Base-by-base conservation (phyloP, 1,140 invertebrate species). In the Macrotrachela quadricornifera region DNA sequence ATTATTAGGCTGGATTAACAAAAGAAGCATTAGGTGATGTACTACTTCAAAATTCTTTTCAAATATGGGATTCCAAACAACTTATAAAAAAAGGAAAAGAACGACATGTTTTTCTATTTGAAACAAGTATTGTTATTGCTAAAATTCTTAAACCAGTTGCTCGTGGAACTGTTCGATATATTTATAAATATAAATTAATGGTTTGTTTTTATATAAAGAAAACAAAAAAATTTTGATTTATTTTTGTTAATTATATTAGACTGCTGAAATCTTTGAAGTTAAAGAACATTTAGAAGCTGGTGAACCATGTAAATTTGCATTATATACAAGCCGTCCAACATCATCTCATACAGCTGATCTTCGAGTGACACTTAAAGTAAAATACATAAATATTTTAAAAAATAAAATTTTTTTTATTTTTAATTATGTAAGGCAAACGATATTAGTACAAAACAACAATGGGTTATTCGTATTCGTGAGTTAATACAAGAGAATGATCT, bases 271-370 rank as follows among this genome's bases (percentile, higher is more conserved):
- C 8, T 30, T 30, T 54, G 87, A 87, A 37, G 83, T 97, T 3
- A 95, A 90, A 8, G 92, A 99, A 68, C 90, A 96, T 69, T 91
- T 97, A 61, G 91, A 72, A 61, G 87, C 86, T 1, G 87, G 86
- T 1, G 92, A 97, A 71, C 86, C 92, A 65, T 92, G 86, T 62
- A 97, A 96, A 73, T 96, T 97, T 75, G 90, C 88, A 0, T 82
- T 97, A 9, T 95, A 92, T 88, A 92, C 87, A 0, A 87, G 87
- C 6, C 74, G 85, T 57, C 61, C 63, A 8, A 67, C 63, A 6
- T 85, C 86, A 13, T 84, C 88, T 61, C 21, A 30, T 30, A 8
- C 21, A 30, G 21, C 21, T 30, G 21, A 30, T 30, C 21, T 30
- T 30, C 21, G 21, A 30, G 21, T 30, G 8, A 30, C 21, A 30